These are phyloP conservation scores for Chymomyza caudatula DNA, from an alignment of 2,888 invertebrate genomes.

Conservation along the genomic window DNA sequence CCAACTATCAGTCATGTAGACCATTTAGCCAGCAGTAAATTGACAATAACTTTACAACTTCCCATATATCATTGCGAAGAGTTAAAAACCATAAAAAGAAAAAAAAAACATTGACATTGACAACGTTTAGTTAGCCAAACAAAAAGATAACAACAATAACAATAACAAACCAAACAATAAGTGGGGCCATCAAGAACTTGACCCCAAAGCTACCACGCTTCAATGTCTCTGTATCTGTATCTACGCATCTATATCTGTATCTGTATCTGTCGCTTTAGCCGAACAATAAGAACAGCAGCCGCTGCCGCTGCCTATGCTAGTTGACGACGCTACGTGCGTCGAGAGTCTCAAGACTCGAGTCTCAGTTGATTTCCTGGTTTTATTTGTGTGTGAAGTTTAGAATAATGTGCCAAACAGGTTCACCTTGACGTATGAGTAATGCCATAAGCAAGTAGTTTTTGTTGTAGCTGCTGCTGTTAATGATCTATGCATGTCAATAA, in stretches of 20 bases:
- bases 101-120: slow-evolving; percentile 47
- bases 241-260: not conserved
- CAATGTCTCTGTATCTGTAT: slow-evolving; percentile 19
- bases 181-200: slow-evolving; percentile 61
- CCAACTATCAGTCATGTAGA: not conserved
- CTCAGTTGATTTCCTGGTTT: slow-evolving; percentile 59
- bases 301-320: too few relatives aligned
- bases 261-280: slow-evolving; percentile 17
- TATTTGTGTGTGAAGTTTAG: slow-evolving; percentile 30
- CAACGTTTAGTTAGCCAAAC: slow-evolving; percentile 36
- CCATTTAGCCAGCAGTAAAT: slow-evolving; percentile 7
- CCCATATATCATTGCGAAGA: slow-evolving; percentile 17
- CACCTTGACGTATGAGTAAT: slow-evolving; percentile 71
- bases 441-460: slow-evolving; percentile 29
- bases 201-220: slow-evolving; percentile 46
- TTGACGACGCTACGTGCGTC: slow-evolving; percentile 54
- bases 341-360: slow-evolving; percentile 4
- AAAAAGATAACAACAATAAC: not conserved
- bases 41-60: slow-evolving; percentile 18
- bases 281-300: slow-evolving; percentile 14
- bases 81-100: not conserved
- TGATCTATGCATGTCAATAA: slow-evolving; percentile 63
- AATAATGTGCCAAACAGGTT: slow-evolving; percentile 66
- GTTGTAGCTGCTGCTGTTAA: slow-evolving; percentile 12
- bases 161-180: slow-evolving; percentile 12